Base-by-base conservation (phyloP, 2,888 invertebrate genomes). In the Synanthedon tipuliformis region DNA sequence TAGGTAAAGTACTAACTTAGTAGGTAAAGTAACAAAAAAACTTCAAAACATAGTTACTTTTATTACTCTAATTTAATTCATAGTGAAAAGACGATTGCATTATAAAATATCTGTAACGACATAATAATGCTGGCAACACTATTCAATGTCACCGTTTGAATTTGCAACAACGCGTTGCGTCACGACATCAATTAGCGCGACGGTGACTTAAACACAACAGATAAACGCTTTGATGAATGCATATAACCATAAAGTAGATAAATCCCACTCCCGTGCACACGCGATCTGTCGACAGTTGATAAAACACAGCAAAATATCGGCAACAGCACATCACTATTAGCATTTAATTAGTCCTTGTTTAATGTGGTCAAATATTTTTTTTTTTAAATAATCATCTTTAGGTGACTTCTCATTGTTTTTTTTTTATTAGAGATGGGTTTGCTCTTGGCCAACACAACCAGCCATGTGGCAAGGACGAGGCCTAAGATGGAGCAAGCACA, bases 201-300 rank as follows among this genome's bases (percentile, higher is more conserved):
- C 76, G 63, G 66, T 81, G 78, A 79, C 65, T 81, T 80, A 80
- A 75, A 66, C 66, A 56, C 52, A 41, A 50, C 59, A 61, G 81
- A 81, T 77, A 80, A 64, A 60, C 52, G 27, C 62, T 65, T 68
- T 71, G 72, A 70, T 67, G 70, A 62, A 66, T 65, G 60, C 54
- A 63, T 65, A 65, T 61, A 64, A 69, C 74, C 73, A 74, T 80
- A 80, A 79, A 78, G 62, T 72, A 69, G 80, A 78, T 78, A 78
- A 69, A 56, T 59, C 56, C 64, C 68, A 66, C 68, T 59, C 58
- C 50, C 54, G 54, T 60, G 54, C 34, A 52, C 56, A 57, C 56
- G 57, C 55, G 48, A 57, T 71, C 69, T 65, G 53, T 71, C 71
- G 73, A 72, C 75, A 74, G 63, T 72, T 72, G 80, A 82, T 82